Evolutionary conservation across 1,140 invertebrate genomes (phyloP), one percentile per base, ranked within the genome.

Genomic region (Bombus terrestris): DNA sequence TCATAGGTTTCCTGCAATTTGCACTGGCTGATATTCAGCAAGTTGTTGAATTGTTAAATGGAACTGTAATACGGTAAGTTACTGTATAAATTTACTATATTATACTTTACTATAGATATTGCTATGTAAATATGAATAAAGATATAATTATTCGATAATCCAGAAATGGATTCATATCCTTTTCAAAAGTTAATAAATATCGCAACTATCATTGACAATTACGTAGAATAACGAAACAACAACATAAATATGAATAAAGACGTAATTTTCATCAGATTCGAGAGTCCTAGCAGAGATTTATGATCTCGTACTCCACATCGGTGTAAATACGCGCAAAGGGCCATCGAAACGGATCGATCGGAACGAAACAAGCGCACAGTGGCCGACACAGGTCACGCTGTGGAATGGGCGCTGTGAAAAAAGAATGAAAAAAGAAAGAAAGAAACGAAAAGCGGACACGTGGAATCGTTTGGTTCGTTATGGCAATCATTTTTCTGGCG

Each of bases 401-500:
- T 28, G 53, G 39, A 22, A 13, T 22, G 72, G 2, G 2, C 32
- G 66, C 53, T 75, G 81, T 82, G 4, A 28, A 53, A 53, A n/a
- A 66, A 47, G 53, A 28, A 28, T 22, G 6, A 57, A 37, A 37
- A 37, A 15, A 41, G n/a, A 41, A 41, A 53, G 71, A 79, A 79
- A 62, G 22, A 32, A 68, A 68, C 68, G 57, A 6, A 74, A 32
- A 75, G 35, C 59, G 35, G 71, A 57, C 84, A 72, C 75, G 35
- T 81, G 35, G 79, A 9, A 10, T 85, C 81, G 72, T 53, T 28
- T 87, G 86, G 87, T 91, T 93, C 87, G 86, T 91, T 91, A 90
- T 83, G 88, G 92, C 78, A 92, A 93, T 93, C 92, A 93, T 92
- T 93, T 89, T 89, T 79, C 83, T 68, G 69, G 77, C 81, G 89